These are phyloP conservation scores for Acropora tenuis DNA, from an alignment of 64 coral and sea anemone genomes.

Conservation along the genomic window DNA sequence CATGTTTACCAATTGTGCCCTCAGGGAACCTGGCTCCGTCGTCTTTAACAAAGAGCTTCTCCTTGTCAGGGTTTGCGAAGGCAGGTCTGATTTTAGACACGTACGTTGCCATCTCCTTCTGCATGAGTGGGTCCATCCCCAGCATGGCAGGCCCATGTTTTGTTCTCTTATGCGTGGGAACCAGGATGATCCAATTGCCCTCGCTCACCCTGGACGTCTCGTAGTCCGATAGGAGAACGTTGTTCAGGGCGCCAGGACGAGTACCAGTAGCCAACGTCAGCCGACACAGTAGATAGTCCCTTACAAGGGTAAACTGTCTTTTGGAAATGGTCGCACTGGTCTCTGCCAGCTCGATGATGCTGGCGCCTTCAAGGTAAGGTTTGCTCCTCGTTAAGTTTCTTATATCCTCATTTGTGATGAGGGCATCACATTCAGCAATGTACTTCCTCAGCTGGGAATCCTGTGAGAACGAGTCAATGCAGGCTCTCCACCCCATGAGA, in stretches of 20 bases:
- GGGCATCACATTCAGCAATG: too few relatives aligned
- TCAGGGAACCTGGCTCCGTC: neutral
- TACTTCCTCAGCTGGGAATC: too few relatives aligned
- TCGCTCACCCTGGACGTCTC: neutral
- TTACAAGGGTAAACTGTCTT: too few relatives aligned
- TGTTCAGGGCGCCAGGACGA: constrained; percentile 13
- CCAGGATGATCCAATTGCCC: constrained; percentile 8
- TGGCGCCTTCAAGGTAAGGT: too few relatives aligned
- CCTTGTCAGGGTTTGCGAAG: neutral
- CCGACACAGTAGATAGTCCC: neutral
- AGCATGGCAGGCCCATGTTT: constrained; percentile 24
- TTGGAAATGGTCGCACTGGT: too few relatives aligned
- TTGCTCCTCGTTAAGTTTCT: too few relatives aligned
- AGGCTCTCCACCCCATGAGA: too few relatives aligned
- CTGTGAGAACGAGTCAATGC: too few relatives aligned
- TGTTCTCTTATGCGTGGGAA: neutral
- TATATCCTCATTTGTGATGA: too few relatives aligned
- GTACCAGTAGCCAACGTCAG: neutral
- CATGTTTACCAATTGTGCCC: neutral
- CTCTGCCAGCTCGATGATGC: too few relatives aligned
- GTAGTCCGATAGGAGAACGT: neutral
- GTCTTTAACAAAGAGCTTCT: neutral
- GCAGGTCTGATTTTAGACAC: neutral
- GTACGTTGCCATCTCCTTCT: neutral
- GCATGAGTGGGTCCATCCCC: neutral